Evolutionary conservation across 2,797 vertebrate species (phyloP).

Genomic region (Esox lucius): DNA sequence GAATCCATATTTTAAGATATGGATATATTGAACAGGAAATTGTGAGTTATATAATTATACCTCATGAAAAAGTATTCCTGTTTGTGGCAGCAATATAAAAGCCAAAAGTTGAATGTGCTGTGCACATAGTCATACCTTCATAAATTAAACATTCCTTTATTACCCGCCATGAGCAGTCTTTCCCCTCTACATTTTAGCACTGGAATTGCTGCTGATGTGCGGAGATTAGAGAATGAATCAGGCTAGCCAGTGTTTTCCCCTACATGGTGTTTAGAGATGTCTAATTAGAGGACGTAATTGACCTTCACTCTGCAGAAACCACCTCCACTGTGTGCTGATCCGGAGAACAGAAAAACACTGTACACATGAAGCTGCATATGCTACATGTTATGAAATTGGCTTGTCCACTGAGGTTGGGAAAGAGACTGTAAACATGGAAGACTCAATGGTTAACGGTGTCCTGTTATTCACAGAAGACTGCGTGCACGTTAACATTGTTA

Average conservation of each 20-base stretch:
- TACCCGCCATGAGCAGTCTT: not conserved
- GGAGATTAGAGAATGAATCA: not conserved
- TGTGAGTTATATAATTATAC: not conserved
- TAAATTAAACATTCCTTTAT: not conserved
- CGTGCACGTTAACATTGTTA: slow-evolving; percentile 54
- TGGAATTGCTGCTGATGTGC: not conserved
- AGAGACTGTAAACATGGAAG: slow-evolving; percentile 38
- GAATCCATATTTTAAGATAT: too few species aligned
- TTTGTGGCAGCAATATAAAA: not conserved
- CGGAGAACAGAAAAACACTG: not conserved
- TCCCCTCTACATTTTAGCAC: not conserved
- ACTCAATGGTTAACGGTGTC: slow-evolving; percentile 33
- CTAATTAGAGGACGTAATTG: not conserved
- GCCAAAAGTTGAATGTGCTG: not conserved
- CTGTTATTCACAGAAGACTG: slow-evolving; percentile 62
- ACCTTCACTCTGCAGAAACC: slow-evolving; percentile 1
- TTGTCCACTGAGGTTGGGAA: slow-evolving; percentile 33
- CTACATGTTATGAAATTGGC: slow-evolving; percentile 31
- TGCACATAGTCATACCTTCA: not conserved
- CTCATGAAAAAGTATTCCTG: not conserved
- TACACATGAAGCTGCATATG: not conserved
- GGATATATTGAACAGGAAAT: not conserved
- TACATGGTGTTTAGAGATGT: not conserved
- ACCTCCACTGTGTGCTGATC: not conserved
- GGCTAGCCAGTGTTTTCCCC: not conserved